Percentiles rank a stretch among this genome's conserved stretches.
Evolutionary conservation across 1,140 invertebrate genomes (phyloP).

Genomic region (Ephestia elutella): DNA sequence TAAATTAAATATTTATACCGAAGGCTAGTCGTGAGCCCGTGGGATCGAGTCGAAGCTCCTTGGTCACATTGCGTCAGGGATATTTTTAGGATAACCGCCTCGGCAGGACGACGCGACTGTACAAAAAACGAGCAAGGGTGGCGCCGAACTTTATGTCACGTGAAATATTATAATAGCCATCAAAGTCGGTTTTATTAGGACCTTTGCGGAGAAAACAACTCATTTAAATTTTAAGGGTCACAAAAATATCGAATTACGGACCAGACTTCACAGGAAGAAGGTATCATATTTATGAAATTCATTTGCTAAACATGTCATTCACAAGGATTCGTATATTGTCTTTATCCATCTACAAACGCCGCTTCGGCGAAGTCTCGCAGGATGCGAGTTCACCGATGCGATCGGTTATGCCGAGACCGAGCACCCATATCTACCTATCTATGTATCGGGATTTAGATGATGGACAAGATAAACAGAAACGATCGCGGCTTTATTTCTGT

Average conservation of each 20-base stretch:
- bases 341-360: neutral
- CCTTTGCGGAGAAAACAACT: neutral
- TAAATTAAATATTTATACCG: constrained; percentile 70
- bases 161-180: constrained; percentile 19
- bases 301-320: neutral
- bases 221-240: neutral
- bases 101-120: constrained; percentile 47
- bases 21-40: constrained; percentile 42
- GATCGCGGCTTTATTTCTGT: constrained; percentile 35
- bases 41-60: constrained; percentile 39
- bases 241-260: neutral
- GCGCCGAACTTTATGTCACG: constrained; percentile 33
- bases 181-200: neutral
- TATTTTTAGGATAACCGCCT: constrained; percentile 57
- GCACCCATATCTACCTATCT: constrained; percentile 29
- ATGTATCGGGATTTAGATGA: constrained; percentile 53
- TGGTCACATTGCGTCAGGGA: constrained; percentile 56
- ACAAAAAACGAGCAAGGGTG: constrained; percentile 58
- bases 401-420: constrained; percentile 53
- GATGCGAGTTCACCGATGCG: constrained; percentile 48
- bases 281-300: neutral
- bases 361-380: constrained; percentile 25
- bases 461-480: constrained; percentile 65
- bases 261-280: neutral
- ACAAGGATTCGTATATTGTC: neutral